Conservation (phyloP, 2,113 vertebrate species). For the Channa maculata region DNA sequence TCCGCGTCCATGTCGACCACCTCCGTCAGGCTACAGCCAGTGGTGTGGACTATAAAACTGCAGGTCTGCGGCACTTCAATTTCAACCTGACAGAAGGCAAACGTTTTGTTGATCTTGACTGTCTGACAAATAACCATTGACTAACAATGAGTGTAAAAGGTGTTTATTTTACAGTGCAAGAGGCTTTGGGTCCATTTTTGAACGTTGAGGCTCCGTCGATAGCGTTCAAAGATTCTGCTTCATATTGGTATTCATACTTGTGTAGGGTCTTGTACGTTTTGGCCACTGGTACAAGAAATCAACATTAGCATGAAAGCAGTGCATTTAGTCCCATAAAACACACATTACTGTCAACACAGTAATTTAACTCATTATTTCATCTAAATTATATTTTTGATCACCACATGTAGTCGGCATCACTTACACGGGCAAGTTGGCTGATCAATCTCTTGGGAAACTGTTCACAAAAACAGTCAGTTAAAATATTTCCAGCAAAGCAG, state of each 20-base stretch:
- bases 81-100: constrained; percentile 84
- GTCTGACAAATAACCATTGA: background rate
- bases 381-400: background rate
- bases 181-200: constrained; percentile 86
- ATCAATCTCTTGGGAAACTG: constrained; percentile 80
- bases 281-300: constrained; percentile 78
- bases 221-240: constrained; percentile 88
- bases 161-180: constrained; percentile 84
- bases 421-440: constrained; percentile 78
- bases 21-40: constrained; percentile 89
- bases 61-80: constrained; percentile 93
- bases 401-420: constrained; percentile 42
- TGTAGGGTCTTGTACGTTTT: constrained; percentile 89
- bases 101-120: background rate
- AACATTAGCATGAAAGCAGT: background rate
- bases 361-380: background rate
- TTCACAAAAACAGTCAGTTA: constrained; percentile 1
- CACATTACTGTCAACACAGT: background rate
- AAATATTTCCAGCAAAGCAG: background rate
- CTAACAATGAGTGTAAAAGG: background rate
- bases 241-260: constrained; percentile 91
- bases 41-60: constrained; percentile 86
- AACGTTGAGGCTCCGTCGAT: constrained; percentile 85
- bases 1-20: constrained; percentile 78
- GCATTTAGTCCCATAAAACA: background rate